Conservation (phyloP, 2,888 invertebrate species). For the Zonitis immaculata region DNA sequence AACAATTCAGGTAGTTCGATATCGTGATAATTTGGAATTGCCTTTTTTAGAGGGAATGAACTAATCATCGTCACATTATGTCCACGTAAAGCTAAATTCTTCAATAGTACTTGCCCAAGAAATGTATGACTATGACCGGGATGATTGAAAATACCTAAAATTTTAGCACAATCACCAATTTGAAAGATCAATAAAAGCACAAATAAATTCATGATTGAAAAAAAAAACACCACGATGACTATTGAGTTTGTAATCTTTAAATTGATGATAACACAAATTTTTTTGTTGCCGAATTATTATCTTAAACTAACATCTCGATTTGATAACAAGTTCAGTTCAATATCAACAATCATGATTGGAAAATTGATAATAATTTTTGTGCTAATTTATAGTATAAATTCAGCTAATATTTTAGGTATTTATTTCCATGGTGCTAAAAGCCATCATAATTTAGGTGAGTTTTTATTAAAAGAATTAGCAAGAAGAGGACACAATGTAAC, state of each 20-base stretch:
- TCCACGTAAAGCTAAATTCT: conserved; percentile 50
- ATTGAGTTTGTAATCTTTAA: no score
- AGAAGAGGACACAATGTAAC: conserved; percentile 54
- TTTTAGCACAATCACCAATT: conserved; percentile 15
- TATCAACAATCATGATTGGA: background rate
- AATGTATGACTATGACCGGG: conserved; percentile 26
- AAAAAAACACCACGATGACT: no score
- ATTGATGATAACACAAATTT: no score
- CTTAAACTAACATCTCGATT: background rate
- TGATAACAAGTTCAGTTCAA: background rate
- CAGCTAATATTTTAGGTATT: conserved; percentile 31
- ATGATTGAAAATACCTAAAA: conserved; percentile 28
- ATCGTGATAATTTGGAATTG: conserved; percentile 24
- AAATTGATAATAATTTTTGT: conserved; percentile 4
- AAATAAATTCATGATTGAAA: background rate
- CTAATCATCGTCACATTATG: conserved; percentile 53
- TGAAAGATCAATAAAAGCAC: background rate
- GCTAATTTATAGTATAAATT: background rate
- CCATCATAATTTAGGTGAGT: conserved; percentile 30
- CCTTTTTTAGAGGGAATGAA: conserved; percentile 23
- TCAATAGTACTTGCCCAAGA: conserved; percentile 42
- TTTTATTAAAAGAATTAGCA: conserved; percentile 52
- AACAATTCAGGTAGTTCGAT: conserved; percentile 19
- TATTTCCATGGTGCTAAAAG: conserved; percentile 31
- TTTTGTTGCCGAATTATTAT: background rate